A percentile compares a stretch with the other conserved stretches of the same genome.
These are phyloP conservation scores for Bryconaethiops microstoma DNA, from an alignment of 2,797 vertebrate species.

Conservation along the genomic window DNA sequence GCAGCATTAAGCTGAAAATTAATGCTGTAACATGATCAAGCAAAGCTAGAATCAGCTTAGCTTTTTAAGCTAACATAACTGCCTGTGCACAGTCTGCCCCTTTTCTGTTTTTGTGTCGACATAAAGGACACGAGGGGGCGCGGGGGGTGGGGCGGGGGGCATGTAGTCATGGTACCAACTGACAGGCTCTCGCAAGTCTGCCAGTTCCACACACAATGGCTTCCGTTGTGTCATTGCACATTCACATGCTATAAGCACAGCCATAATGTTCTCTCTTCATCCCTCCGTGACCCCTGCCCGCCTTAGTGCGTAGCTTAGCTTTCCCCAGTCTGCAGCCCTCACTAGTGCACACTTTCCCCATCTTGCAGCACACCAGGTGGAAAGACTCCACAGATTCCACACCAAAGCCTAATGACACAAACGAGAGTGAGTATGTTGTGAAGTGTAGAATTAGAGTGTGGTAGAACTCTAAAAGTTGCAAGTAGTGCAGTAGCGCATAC, in stretches of 20 bases:
- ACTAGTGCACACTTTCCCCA: conserved; percentile 68
- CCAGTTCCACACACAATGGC: conserved; percentile 42
- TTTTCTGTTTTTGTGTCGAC: conserved; percentile 8
- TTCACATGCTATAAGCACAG: conserved; percentile 46
- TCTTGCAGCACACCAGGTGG: conserved; percentile 60
- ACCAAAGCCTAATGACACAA: conserved; percentile 25
- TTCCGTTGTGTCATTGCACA: conserved; percentile 43
- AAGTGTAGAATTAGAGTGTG: not conserved
- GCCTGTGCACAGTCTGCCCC: not conserved
- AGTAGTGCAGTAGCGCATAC: too few relatives aligned
- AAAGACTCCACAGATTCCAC: conserved; percentile 55
- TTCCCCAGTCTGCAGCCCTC: conserved; percentile 74
- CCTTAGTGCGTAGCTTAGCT: conserved; percentile 72
- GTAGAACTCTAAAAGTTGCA: not conserved
- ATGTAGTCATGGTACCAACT: conserved; percentile 40
- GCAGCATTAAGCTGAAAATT: not conserved
- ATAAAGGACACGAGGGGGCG: conserved; percentile 9
- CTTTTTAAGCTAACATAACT: not conserved
- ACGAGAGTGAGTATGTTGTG: conserved; percentile 65
- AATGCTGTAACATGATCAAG: not conserved
- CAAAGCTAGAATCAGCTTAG: not conserved
- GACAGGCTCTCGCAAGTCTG: conserved; percentile 26
- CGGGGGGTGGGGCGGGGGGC: conserved; percentile 8
- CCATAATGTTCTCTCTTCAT: conserved; percentile 54
- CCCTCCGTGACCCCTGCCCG: conserved; percentile 37